phyloP scores from a whole-genome alignment of 1,140 invertebrate species.

The Episyrphus balteatus region DNA sequence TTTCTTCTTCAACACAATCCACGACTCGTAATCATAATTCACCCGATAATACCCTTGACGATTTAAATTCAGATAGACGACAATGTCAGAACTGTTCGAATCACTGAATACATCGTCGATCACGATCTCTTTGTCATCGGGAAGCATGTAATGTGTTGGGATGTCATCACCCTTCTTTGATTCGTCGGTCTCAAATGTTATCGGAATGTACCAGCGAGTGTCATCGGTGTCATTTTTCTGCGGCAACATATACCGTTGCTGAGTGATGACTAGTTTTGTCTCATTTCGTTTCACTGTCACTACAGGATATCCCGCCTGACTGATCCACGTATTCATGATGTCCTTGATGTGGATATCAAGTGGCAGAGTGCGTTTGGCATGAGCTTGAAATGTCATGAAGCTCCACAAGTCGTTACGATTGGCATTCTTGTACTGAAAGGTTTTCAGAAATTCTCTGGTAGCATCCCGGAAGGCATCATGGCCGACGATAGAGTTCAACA shows the following conservation, averaged over 20 bases:
- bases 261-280: slow-evolving; percentile 17
- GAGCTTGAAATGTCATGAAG: slow-evolving; percentile 45
- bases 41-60: slow-evolving; percentile 56
- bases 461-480: slow-evolving; percentile 55
- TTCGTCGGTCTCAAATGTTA: slow-evolving; percentile 42
- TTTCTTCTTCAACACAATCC: slow-evolving; percentile 48
- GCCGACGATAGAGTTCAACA: slow-evolving; percentile 68
- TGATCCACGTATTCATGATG: slow-evolving; percentile 75
- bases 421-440: slow-evolving; percentile 51
- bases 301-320: slow-evolving; percentile 72
- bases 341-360: slow-evolving; percentile 44
- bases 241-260: slow-evolving; percentile 28
- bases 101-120: slow-evolving; percentile 18
- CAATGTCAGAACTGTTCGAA: slow-evolving; percentile 13
- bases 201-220: slow-evolving; percentile 44
- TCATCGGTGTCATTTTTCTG: slow-evolving; percentile 13
- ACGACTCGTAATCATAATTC: slow-evolving; percentile 60
- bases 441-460: slow-evolving; percentile 47
- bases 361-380: slow-evolving; percentile 36
- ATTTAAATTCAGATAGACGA: slow-evolving; percentile 30
- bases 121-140: slow-evolving; percentile 18
- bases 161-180: slow-evolving; percentile 20
- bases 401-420: slow-evolving; percentile 60
- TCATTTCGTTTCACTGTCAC: slow-evolving; percentile 43
- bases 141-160: slow-evolving; percentile 26